Conservation (phyloP, 1,140 invertebrate genomes). For the Microplitis mediator region DNA sequence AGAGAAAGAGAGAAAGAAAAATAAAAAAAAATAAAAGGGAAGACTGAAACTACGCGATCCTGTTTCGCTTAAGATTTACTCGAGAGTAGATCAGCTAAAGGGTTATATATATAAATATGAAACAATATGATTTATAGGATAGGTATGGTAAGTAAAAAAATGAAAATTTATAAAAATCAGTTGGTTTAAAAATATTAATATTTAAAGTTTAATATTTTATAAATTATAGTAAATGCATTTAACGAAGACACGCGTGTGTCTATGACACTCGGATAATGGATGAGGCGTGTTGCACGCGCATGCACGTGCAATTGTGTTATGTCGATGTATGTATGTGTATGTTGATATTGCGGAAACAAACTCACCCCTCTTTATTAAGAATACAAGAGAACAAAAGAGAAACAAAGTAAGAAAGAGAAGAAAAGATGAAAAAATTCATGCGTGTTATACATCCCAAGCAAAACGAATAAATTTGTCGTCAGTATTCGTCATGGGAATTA, state of each 20-base stretch:
- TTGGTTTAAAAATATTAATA: not conserved
- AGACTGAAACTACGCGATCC: not conserved
- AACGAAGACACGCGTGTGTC: conserved; percentile 22
- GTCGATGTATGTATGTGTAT: not conserved
- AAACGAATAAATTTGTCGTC: conserved; percentile 11
- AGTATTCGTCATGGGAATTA: conserved; percentile 16
- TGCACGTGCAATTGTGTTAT: conserved; percentile 21
- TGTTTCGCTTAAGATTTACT: not conserved
- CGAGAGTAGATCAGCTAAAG: no score
- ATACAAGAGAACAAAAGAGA: not conserved
- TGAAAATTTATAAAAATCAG: not conserved
- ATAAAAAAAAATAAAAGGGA: not conserved
- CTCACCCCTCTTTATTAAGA: not conserved
- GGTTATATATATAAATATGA: no score
- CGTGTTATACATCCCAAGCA: not conserved
- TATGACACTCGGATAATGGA: conserved; percentile 31
- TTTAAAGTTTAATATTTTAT: not conserved
- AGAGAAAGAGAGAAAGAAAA: not conserved
- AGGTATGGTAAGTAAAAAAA: not conserved
- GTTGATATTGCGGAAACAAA: conserved; percentile 13
- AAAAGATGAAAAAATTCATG: not conserved
- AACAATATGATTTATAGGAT: not conserved
- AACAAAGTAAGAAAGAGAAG: not conserved
- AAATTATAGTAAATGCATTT: not conserved
- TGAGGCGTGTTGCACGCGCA: conserved; percentile 29